Conservation (phyloP, 2,888 invertebrate species). For the Dryobotodes eremita region DNA sequence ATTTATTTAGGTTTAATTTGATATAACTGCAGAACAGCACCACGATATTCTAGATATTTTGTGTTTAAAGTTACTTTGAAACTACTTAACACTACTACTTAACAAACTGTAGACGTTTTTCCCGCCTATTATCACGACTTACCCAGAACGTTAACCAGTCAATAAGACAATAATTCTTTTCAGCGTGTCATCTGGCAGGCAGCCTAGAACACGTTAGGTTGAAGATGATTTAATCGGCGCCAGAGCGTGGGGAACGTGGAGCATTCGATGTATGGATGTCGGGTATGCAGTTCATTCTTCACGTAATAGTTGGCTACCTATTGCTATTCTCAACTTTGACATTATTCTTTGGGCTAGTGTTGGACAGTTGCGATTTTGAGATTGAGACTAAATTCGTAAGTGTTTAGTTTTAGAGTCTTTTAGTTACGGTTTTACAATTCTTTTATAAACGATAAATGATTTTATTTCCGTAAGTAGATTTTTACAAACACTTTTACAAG, state of each 20-base stretch:
- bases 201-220: conserved; percentile 38
- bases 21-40: too few species aligned
- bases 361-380: not conserved
- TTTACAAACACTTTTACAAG: too few species aligned
- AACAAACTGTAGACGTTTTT: not conserved
- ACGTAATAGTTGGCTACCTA: conserved; percentile 59
- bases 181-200: conserved; percentile 46
- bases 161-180: conserved; percentile 55
- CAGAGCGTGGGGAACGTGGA: conserved; percentile 26
- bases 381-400: not conserved
- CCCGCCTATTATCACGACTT: conserved; percentile 10
- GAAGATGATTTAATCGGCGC: conserved; percentile 62
- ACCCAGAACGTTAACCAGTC: conserved; percentile 36
- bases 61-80: too few species aligned
- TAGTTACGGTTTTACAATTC: not conserved
- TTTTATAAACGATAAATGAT: too few species aligned
- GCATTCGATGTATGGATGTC: conserved; percentile 57
- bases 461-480: too few species aligned
- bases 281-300: conserved; percentile 53
- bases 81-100: too few species aligned
- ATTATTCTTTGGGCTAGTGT: conserved; percentile 36
- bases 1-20: too few species aligned
- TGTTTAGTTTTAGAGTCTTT: not conserved
- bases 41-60: too few species aligned
- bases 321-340: conserved; percentile 62